phyloP scores from a whole-genome alignment of 2,888 invertebrate genomes.

The Lasioglossum marginatum region DNA sequence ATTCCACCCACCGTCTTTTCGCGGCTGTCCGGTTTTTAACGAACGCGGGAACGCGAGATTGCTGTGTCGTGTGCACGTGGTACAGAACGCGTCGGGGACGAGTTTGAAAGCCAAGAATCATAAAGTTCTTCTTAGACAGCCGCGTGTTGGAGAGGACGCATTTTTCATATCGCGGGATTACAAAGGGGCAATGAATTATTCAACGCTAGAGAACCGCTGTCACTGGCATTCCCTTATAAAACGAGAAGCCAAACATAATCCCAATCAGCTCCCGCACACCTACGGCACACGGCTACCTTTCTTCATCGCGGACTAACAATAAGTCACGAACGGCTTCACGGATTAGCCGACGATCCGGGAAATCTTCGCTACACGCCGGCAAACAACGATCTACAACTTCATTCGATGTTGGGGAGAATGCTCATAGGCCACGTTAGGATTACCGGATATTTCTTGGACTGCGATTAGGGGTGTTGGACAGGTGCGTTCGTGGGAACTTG shows the following conservation, averaged over 20 bases:
- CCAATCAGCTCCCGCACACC: conserved; percentile 59
- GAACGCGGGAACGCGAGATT: neutral
- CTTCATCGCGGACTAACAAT: conserved; percentile 53
- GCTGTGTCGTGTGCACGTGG: neutral
- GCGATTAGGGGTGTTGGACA: too few species aligned
- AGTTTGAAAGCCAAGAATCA: neutral
- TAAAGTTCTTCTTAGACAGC: neutral
- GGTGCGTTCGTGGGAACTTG: too few species aligned
- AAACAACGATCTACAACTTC: conserved; percentile 39
- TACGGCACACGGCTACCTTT: conserved; percentile 44
- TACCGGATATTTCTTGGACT: neutral
- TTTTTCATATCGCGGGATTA: conserved; percentile 10
- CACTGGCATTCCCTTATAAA: conserved; percentile 48
- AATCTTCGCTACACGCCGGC: conserved; percentile 35
- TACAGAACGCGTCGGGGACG: neutral
- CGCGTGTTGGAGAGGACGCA: too few species aligned
- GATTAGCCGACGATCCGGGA: conserved; percentile 48
- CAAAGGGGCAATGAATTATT: conserved; percentile 44
- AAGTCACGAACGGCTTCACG: conserved; percentile 57
- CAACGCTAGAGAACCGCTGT: conserved; percentile 54
- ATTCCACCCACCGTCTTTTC: too few species aligned
- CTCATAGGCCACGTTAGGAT: neutral
- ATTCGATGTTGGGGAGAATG: neutral
- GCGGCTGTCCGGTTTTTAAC: neutral
- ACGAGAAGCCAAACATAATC: conserved; percentile 66